Evolutionary conservation across 2,113 vertebrate species (phyloP).

Genomic region (Thermophis baileyi): DNA sequence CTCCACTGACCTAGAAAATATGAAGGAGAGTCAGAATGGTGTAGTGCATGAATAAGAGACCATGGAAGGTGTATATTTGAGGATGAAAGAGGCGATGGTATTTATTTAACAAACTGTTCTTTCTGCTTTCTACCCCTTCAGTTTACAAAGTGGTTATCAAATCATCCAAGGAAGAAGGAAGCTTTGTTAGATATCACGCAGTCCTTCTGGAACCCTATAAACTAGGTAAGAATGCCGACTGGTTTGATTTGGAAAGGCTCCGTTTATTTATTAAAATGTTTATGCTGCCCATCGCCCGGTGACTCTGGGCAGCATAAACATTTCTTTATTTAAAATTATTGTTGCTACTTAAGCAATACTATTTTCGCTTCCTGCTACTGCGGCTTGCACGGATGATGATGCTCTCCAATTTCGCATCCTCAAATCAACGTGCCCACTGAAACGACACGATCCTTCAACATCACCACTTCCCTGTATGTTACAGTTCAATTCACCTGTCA

Average conservation of each 20-base stretch:
- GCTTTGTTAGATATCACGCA: slow-evolving; percentile 81
- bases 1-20: neutral
- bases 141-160: slow-evolving; percentile 79
- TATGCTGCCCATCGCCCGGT: neutral
- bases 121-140: slow-evolving; percentile 49
- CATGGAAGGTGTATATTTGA: neutral
- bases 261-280: neutral
- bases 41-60: neutral
- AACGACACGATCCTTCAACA: neutral
- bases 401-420: neutral
- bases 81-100: neutral
- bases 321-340: neutral
- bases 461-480: neutral
- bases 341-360: neutral
- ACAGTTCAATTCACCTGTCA: neutral
- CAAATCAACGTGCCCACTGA: neutral
- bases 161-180: slow-evolving; percentile 73
- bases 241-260: neutral
- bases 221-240: slow-evolving; percentile 66
- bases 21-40: neutral
- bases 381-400: neutral
- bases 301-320: neutral
- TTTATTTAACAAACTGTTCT: neutral
- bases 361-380: neutral
- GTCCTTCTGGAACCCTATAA: slow-evolving; percentile 76